Conservation (phyloP, 2,888 invertebrate species). For the Archaeoteleia sp. region DNA sequence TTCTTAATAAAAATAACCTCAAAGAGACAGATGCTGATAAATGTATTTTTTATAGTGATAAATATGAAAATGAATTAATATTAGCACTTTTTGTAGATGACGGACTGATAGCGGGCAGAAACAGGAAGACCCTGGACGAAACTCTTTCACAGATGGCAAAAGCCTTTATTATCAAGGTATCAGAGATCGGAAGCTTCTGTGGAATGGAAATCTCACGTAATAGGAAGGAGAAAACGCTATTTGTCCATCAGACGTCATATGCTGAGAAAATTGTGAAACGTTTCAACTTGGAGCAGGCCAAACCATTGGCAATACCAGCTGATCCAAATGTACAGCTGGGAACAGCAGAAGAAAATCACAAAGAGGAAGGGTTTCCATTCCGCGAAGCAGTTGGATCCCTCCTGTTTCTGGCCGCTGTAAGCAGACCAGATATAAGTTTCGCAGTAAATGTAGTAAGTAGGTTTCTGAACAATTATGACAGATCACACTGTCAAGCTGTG, state of each 20-base stretch:
- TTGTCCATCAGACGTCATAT: constrained; percentile 41
- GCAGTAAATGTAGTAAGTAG: constrained; percentile 37
- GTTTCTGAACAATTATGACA: constrained; percentile 22
- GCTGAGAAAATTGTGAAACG: constrained; percentile 24
- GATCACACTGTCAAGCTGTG: constrained; percentile 39
- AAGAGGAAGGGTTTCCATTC: constrained; percentile 8
- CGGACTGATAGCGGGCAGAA: constrained; percentile 18
- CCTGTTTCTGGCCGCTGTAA: constrained; percentile 34
- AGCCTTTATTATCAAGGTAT: too few species aligned
- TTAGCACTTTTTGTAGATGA: constrained; percentile 34
- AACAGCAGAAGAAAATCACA: constrained; percentile 1
- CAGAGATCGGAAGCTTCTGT: constrained; percentile 18
- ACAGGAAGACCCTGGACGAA: constrained; percentile 1
- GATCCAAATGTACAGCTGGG: constrained; percentile 14
- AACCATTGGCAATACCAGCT: constrained; percentile 24
- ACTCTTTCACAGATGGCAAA: constrained; percentile 6
- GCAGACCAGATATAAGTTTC: constrained; percentile 47
- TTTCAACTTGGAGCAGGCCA: constrained; percentile 37
- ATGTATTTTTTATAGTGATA: too few species aligned
- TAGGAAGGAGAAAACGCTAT: constrained; percentile 18
- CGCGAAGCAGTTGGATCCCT: constrained; percentile 44
- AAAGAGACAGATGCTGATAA: constrained; percentile 41
- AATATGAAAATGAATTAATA: too few species aligned
- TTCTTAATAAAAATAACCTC: constrained; percentile 55
- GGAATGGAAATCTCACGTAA: constrained; percentile 32